A percentile compares a stretch with the other conserved stretches of the same genome.
Conservation (phyloP, 2,888 invertebrate genomes). For the Scaptomyza cyrtandrae region DNA sequence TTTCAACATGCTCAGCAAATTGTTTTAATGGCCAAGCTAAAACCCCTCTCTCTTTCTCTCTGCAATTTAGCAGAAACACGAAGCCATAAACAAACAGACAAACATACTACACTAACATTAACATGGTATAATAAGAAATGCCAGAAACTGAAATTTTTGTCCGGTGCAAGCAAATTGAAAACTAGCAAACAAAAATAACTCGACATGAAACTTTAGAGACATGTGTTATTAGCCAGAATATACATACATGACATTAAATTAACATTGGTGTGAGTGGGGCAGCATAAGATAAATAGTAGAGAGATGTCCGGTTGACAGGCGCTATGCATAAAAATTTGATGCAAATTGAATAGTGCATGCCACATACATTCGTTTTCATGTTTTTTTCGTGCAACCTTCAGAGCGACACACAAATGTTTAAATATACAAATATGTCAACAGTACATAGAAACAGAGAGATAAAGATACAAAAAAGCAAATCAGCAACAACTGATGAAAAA, state of each 20-base stretch:
- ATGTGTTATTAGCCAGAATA: conserved; percentile 62
- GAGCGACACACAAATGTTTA: conserved; percentile 4
- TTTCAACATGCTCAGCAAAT: conserved; percentile 65
- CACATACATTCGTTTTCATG: conserved; percentile 33
- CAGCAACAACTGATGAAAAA: conserved; percentile 55
- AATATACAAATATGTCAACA: conserved; percentile 1
- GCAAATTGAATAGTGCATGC: conserved; percentile 60
- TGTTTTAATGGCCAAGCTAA: conserved; percentile 53
- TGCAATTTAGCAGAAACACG: conserved; percentile 15
- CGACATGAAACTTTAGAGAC: conserved; percentile 52
- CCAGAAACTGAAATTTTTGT: conserved; percentile 34
- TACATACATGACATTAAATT: conserved; percentile 42
- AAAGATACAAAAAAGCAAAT: conserved; percentile 45
- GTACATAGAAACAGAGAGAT: conserved; percentile 3
- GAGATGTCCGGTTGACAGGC: conserved; percentile 5
- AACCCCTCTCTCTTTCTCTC: not conserved
- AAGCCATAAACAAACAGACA: conserved; percentile 6
- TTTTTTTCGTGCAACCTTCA: conserved; percentile 8
- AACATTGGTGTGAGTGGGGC: conserved; percentile 9
- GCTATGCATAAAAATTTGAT: conserved; percentile 53
- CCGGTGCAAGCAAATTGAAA: conserved; percentile 50
- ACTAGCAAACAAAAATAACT: conserved; percentile 50
- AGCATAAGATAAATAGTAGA: not conserved
- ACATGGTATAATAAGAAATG: conserved; percentile 31
- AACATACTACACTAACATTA: conserved; percentile 3